phyloP scores from a whole-genome alignment of 2,797 vertebrate genomes.

The Aulostomus chinensis region DNA sequence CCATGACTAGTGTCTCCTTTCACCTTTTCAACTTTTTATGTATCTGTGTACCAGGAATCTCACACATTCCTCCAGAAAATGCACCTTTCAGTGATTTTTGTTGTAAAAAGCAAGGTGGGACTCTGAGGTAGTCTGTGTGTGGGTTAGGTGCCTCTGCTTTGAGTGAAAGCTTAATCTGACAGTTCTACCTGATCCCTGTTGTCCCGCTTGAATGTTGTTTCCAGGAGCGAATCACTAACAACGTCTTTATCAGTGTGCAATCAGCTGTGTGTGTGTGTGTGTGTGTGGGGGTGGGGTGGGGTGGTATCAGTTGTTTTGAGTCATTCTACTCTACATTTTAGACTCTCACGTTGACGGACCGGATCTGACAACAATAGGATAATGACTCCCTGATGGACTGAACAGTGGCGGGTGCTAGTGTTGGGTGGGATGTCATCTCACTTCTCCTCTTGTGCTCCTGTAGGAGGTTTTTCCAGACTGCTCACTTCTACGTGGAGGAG shows the following conservation, averaged over 20 bases:
- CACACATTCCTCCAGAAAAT: slow-evolving; percentile 9
- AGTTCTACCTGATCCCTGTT: slow-evolving; percentile 60
- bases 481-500: slow-evolving; percentile 98
- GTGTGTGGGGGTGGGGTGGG: neutral
- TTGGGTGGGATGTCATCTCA: too few relatives aligned
- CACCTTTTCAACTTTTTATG: too few relatives aligned
- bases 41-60: neutral
- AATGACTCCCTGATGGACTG: slow-evolving; percentile 55
- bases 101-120: slow-evolving; percentile 10
- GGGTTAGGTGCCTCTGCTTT: slow-evolving; percentile 42
- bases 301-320: slow-evolving; percentile 57
- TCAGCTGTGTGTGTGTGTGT: slow-evolving; percentile 47
- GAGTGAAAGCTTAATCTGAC: slow-evolving; percentile 46
- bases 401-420: slow-evolving; percentile 27
- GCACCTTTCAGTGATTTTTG: slow-evolving; percentile 23
- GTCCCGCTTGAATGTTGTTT: slow-evolving; percentile 44
- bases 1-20: too few relatives aligned
- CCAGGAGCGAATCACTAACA: slow-evolving; percentile 34
- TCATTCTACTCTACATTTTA: slow-evolving; percentile 43
- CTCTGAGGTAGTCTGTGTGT: slow-evolving; percentile 31
- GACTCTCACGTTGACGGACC: slow-evolving; percentile 57
- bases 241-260: slow-evolving; percentile 35
- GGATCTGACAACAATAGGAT: slow-evolving; percentile 51
- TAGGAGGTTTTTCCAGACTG: slow-evolving; percentile 99
- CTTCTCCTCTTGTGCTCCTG: slow-evolving; percentile 62